Conservation (phyloP, 2,888 invertebrate species). For the Hirtodrosophila cameraria region DNA sequence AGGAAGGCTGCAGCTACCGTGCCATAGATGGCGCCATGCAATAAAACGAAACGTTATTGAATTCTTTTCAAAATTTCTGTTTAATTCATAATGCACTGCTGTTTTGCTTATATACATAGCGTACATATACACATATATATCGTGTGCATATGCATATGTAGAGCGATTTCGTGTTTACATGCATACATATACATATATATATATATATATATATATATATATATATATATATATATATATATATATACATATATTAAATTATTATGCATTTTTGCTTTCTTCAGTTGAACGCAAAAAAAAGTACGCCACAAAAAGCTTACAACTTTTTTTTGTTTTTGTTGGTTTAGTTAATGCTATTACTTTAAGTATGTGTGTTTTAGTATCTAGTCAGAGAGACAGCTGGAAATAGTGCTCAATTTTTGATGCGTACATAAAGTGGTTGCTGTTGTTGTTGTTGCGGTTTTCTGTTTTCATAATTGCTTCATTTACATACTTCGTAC, state of each 20-base stretch:
- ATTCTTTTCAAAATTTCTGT: slow-evolving; percentile 68
- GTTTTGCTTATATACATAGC: slow-evolving; percentile 63
- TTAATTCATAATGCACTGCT: slow-evolving; percentile 71
- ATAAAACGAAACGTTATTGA: too few relatives aligned
- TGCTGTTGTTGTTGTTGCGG: slow-evolving; percentile 13
- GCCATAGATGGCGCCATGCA: slow-evolving; percentile 32
- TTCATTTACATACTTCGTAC: slow-evolving; percentile 21
- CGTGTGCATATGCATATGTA: slow-evolving; percentile 33
- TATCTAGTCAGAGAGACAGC: slow-evolving; percentile 42
- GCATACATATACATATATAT: too few relatives aligned
- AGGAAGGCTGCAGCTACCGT: not conserved
- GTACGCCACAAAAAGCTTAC: slow-evolving; percentile 70
- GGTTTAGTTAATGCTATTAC: slow-evolving; percentile 10
- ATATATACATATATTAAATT: slow-evolving; percentile 11
- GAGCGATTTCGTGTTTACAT: slow-evolving; percentile 45
- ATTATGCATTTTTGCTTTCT: slow-evolving; percentile 16
- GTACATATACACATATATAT: slow-evolving; percentile 2
- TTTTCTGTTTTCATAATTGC: slow-evolving; percentile 20
- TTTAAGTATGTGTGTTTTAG: slow-evolving; percentile 21
- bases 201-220: too few relatives aligned
- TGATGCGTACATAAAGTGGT: not conserved
- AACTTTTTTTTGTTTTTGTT: slow-evolving; percentile 45
- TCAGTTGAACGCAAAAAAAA: slow-evolving; percentile 52
- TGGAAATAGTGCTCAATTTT: slow-evolving; percentile 63
- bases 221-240: too few relatives aligned